Evolutionary conservation across 2,888 invertebrate genomes (phyloP), one percentile per base, ranked within the genome.

Genomic region (Noctua comes): DNA sequence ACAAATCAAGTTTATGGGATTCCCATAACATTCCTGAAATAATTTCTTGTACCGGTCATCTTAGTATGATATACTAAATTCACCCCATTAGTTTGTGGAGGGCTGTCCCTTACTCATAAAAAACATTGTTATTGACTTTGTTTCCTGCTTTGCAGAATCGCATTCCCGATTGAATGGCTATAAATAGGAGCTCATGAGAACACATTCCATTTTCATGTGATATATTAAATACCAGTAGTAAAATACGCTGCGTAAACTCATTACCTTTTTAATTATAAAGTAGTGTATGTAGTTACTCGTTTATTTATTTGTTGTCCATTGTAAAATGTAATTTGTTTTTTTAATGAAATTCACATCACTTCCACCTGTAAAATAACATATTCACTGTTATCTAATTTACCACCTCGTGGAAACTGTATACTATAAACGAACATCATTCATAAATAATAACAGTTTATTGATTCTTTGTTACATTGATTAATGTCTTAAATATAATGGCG

Each of bases 101-200:
- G n/a, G n/a, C n/a, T n/a, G n/a, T n/a, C n/a, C n/a, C n/a, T n/a
- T n/a, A n/a, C n/a, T n/a, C n/a, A n/a, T n/a, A n/a, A 13, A 46
- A 65, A 81, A 80, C 48, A 75, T 59, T 80, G 40, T 43, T 65
- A 68, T 48, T 62, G 59, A 76, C 16, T 59, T 73, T 46, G 51
- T 76, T 70, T 68, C 46, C 18, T 68, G 71, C 40, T 76, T 82
- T 51, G 46, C 71, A 62, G 40, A 71, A 77, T 81, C 71, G 21
- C 40, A 68, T 72, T 16, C 71, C 31, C 31, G 31, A 68, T 68
- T 76, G 46, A 81, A 36, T 40, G 54, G 11, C 16, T 81, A 64
- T 76, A 57, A 27, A 64, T 76, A 68, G 51, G 13, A 71, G 59
- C 59, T 76, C 48, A 80, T 54, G 77, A 77, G 59, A 68, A 72